Conservation (phyloP, 2,113 vertebrate species). For the Toxotes jaculatrix region DNA sequence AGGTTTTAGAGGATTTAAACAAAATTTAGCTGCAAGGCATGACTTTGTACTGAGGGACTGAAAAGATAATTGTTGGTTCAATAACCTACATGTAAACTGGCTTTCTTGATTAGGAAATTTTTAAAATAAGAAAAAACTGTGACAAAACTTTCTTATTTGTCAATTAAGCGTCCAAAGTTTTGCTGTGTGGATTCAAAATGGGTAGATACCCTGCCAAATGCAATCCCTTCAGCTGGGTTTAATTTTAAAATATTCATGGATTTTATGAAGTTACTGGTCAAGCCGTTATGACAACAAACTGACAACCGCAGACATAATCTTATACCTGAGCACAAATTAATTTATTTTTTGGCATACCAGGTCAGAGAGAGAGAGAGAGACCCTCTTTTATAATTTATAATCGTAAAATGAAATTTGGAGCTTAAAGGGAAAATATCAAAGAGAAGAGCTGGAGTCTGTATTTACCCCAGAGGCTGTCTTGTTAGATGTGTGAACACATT, state of each 20-base stretch:
- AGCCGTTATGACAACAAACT: conserved; percentile 19
- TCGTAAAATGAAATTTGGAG: conserved; percentile 40
- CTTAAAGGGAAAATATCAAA: conserved; percentile 59
- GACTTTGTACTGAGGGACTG: background rate
- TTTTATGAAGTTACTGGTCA: conserved; percentile 25
- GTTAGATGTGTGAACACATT: conserved; percentile 30
- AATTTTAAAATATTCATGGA: conserved; percentile 41
- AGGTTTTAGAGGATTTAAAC: background rate
- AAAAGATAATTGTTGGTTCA: background rate
- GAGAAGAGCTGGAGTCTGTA: conserved; percentile 38
- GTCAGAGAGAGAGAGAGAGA: conserved; percentile 35
- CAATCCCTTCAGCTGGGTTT: background rate
- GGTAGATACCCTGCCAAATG: background rate
- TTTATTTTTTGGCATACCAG: conserved; percentile 23
- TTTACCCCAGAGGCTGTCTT: conserved; percentile 50
- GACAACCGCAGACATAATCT: conserved; percentile 25
- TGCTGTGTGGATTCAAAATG: conserved; percentile 2
- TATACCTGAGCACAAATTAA: conserved; percentile 36
- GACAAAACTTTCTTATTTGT: background rate
- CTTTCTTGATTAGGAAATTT: too few species aligned
- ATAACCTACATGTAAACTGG: background rate
- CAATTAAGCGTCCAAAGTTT: background rate
- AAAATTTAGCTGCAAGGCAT: background rate
- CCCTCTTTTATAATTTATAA: conserved; percentile 25
- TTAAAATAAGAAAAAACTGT: too few species aligned